phyloP scores from a whole-genome alignment of 2,113 vertebrate genomes.

The Cardinalis cardinalis region DNA sequence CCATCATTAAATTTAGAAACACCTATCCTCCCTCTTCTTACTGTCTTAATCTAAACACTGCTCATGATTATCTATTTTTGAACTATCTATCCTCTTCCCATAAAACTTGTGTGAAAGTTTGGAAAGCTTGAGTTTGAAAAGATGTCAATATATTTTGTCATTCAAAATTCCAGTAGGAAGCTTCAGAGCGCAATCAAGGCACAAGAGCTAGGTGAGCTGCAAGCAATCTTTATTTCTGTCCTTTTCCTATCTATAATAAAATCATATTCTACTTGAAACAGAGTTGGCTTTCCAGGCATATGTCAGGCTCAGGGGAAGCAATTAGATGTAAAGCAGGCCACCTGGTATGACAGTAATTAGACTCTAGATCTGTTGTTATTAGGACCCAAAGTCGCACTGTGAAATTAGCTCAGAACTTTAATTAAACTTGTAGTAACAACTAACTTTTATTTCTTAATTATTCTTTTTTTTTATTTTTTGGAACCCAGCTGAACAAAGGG shows the following conservation, averaged over 20 bases:
- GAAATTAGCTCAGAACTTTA: constrained; percentile 56
- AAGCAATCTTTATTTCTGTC: neutral
- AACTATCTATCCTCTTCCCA: neutral
- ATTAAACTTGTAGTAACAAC: constrained; percentile 54
- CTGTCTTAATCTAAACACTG: neutral
- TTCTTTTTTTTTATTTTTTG: neutral
- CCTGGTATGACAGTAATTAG: constrained; percentile 56
- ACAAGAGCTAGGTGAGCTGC: neutral
- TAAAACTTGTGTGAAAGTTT: neutral
- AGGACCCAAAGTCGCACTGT: neutral
- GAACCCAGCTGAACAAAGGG: neutral
- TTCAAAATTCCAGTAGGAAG: neutral
- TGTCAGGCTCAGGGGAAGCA: constrained; percentile 48
- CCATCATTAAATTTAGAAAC: neutral
- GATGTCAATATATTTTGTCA: neutral
- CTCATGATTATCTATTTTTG: neutral
- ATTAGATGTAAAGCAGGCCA: constrained; percentile 45
- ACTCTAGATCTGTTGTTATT: constrained; percentile 24
- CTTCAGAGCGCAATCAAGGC: neutral
- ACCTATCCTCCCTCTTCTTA: neutral
- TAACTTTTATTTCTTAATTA: constrained; percentile 38
- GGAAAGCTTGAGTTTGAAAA: neutral
- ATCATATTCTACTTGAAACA: constrained; percentile 20
- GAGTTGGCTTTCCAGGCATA: constrained; percentile 7
- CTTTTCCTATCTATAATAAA: neutral